phyloP scores from a whole-genome alignment of 2,888 invertebrate genomes.

The Drosophila greeni region DNA sequence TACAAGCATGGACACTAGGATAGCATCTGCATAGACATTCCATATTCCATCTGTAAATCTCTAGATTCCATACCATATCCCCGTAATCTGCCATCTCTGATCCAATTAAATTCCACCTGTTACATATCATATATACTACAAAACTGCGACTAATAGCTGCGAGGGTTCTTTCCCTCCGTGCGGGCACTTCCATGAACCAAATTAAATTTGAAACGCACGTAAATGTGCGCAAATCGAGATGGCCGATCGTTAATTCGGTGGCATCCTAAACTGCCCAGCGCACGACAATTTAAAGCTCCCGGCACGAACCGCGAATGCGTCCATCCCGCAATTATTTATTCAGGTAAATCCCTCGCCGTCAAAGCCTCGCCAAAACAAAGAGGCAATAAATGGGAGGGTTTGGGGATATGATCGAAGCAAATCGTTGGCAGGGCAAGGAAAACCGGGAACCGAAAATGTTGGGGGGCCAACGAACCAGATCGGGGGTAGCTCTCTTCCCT shows the following conservation, averaged over 20 bases:
- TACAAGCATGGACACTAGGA: too few relatives aligned
- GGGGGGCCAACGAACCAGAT: constrained; percentile 16
- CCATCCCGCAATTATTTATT: constrained; percentile 54
- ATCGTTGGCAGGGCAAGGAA: constrained; percentile 10
- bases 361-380: constrained; percentile 27
- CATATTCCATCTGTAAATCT: background rate
- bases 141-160: background rate
- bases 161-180: constrained; percentile 19
- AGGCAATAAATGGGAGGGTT: constrained; percentile 5
- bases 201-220: constrained; percentile 28
- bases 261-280: constrained; percentile 60
- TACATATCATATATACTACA: background rate
- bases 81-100: background rate
- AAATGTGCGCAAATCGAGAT: constrained; percentile 18
- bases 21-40: too few relatives aligned
- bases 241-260: constrained; percentile 37
- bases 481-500: background rate
- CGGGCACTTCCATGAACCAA: constrained; percentile 10
- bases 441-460: background rate
- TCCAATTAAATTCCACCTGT: background rate
- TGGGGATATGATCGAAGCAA: constrained; percentile 1
- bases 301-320: constrained; percentile 64
- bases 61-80: background rate
- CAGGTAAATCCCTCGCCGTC: constrained; percentile 67
- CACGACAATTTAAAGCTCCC: constrained; percentile 55